These are phyloP conservation scores for Chiridota heheva DNA, from an alignment of 35 echinoderm and acorn worm species.

Conservation along the genomic window DNA sequence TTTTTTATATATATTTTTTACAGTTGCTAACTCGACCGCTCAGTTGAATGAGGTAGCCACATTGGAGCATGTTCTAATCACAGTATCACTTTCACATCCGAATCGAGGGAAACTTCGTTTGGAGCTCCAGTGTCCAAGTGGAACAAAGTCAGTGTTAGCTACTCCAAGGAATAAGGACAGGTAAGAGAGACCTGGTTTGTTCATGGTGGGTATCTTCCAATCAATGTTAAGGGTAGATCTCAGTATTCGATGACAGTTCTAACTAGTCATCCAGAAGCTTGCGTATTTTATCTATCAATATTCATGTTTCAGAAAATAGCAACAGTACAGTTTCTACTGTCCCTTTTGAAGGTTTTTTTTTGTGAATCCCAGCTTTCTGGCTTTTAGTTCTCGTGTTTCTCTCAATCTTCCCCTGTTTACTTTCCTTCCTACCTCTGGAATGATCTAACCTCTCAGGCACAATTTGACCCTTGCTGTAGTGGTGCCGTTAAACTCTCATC, in stretches of 20 bases:
- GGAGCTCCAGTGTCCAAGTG: conserved; percentile 73
- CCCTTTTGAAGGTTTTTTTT: too few species aligned
- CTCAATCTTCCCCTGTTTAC: too few species aligned
- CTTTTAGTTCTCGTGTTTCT: too few species aligned
- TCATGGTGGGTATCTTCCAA: neutral
- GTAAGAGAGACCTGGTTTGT: conserved; percentile 78
- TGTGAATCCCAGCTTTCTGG: too few species aligned
- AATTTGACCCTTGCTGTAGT: too few species aligned
- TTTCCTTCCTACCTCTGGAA: too few species aligned
- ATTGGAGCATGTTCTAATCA: conserved; percentile 86
- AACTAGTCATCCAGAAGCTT: neutral
- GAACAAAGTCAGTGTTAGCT: conserved; percentile 79
- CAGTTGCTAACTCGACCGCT: conserved; percentile 72
- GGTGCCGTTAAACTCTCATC: too few species aligned
- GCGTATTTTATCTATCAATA: neutral
- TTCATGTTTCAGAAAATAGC: neutral
- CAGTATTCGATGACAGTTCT: neutral
- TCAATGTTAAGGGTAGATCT: neutral
- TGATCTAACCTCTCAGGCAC: too few species aligned
- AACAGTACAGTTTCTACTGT: too few species aligned
- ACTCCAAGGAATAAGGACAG: conserved; percentile 68
- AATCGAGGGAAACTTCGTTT: conserved; percentile 72
- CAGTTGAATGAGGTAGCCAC: conserved; percentile 56
- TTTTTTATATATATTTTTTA: conserved; percentile 16
- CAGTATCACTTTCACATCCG: conserved; percentile 69